phyloP scores from a whole-genome alignment of 2,888 invertebrate species.

The Metacarcinus magister region DNA sequence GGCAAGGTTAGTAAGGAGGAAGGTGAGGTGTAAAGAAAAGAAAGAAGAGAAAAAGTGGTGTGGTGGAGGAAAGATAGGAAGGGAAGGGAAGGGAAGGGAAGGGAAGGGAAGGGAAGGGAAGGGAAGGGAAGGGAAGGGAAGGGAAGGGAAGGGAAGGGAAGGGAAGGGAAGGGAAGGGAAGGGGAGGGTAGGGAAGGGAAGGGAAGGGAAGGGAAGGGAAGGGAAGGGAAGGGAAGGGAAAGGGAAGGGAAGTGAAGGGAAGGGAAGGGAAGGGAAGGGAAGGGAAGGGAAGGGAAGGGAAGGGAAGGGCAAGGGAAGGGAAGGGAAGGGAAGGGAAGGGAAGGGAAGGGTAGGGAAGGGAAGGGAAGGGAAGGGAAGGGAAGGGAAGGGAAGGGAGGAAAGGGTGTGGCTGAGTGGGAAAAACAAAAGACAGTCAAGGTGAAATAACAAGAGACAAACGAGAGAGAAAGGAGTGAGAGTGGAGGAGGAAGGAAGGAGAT shows the following conservation, averaged over 20 bases:
- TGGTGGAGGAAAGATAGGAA: background rate
- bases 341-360: background rate
- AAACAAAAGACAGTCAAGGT: background rate
- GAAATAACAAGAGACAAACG: background rate
- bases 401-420: background rate
- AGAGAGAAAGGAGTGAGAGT: background rate
- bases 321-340: background rate
- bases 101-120: background rate
- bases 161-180: background rate
- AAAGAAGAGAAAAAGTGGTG: background rate
- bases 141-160: background rate
- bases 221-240: background rate
- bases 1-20: background rate
- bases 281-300: background rate
- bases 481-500: background rate
- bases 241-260: background rate
- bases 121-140: background rate
- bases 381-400: background rate
- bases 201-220: background rate
- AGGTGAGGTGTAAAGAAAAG: background rate
- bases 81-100: background rate
- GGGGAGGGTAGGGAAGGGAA: no score
- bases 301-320: background rate
- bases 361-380: background rate
- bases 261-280: background rate